phyloP scores from a whole-genome alignment of 2,113 vertebrate genomes.

The Pycnonotus jocosus region DNA sequence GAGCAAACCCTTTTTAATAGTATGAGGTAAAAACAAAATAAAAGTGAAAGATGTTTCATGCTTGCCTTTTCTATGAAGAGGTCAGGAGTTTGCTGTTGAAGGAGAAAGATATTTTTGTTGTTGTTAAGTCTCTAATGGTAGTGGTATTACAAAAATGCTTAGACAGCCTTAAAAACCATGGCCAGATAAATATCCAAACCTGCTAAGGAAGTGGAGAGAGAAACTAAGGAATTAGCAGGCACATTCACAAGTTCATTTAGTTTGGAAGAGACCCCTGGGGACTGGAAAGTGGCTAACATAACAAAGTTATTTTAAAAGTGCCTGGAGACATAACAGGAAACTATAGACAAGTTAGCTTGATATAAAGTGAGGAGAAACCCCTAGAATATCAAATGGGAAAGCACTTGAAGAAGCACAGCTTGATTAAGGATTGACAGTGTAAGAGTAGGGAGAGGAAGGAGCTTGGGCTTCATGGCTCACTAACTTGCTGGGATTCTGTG shows the following conservation, averaged over 20 bases:
- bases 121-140: neutral
- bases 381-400: conserved; percentile 52
- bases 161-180: conserved; percentile 6
- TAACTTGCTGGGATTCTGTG: conserved; percentile 20
- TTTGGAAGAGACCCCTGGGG: conserved; percentile 61
- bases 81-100: neutral
- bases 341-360: conserved; percentile 48
- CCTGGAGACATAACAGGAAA: conserved; percentile 57
- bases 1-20: neutral
- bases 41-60: neutral
- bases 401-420: conserved; percentile 60
- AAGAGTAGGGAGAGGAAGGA: neutral
- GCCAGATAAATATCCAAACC: conserved; percentile 25
- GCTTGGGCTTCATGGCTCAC: neutral
- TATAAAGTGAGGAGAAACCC: conserved; percentile 50
- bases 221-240: conserved; percentile 55
- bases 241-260: conserved; percentile 62
- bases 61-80: neutral
- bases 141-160: conserved; percentile 17
- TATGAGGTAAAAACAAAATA: neutral
- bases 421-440: conserved; percentile 54
- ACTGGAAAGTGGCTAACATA: conserved; percentile 38
- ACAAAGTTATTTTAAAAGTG: conserved; percentile 55
- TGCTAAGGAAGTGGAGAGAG: conserved; percentile 11
- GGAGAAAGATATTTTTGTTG: neutral